A percentile compares a stretch with the other conserved stretches of the same genome.
phyloP scores from a whole-genome alignment of 2,888 invertebrate genomes.

The Eristalis tenax region DNA sequence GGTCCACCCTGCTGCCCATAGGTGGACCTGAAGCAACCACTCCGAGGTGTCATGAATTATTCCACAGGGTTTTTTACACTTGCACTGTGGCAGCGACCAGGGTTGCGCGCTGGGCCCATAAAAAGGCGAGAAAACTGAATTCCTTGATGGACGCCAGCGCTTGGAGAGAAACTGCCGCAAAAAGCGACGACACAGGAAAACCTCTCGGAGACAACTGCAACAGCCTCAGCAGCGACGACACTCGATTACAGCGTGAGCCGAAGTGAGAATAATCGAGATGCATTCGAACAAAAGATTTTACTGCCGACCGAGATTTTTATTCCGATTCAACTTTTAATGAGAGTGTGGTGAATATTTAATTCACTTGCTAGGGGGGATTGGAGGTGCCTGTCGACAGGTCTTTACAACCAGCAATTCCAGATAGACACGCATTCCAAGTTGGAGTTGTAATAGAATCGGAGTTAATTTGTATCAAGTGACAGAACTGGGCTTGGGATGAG shows the following conservation, averaged over 20 bases:
- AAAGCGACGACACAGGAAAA: slow-evolving; percentile 18
- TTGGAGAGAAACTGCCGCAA: slow-evolving; percentile 54
- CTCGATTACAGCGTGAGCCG: slow-evolving; percentile 65
- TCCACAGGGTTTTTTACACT: slow-evolving; percentile 32
- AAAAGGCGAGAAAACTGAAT: slow-evolving; percentile 71
- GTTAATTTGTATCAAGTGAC: neutral
- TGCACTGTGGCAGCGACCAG: slow-evolving; percentile 15
- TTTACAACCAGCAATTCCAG: neutral
- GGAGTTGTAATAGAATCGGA: neutral
- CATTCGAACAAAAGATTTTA: slow-evolving; percentile 64
- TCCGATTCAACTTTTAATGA: slow-evolving; percentile 60
- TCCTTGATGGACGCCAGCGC: slow-evolving; percentile 64
- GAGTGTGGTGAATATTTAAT: slow-evolving; percentile 50
- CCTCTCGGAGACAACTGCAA: slow-evolving; percentile 1
- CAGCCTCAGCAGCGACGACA: slow-evolving; percentile 60
- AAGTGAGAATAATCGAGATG: slow-evolving; percentile 63
- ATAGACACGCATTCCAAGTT: neutral
- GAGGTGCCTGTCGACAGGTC: neutral
- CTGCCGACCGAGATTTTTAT: slow-evolving; percentile 44
- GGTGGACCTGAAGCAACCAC: slow-evolving; percentile 43
- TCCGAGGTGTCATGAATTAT: slow-evolving; percentile 69
- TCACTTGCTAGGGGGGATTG: neutral
- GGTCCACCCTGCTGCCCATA: slow-evolving; percentile 62
- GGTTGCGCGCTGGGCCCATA: slow-evolving; percentile 65
- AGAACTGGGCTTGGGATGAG: neutral